Conservation (phyloP, 2,797 vertebrate genomes). For the Erethizon dorsatum region DNA sequence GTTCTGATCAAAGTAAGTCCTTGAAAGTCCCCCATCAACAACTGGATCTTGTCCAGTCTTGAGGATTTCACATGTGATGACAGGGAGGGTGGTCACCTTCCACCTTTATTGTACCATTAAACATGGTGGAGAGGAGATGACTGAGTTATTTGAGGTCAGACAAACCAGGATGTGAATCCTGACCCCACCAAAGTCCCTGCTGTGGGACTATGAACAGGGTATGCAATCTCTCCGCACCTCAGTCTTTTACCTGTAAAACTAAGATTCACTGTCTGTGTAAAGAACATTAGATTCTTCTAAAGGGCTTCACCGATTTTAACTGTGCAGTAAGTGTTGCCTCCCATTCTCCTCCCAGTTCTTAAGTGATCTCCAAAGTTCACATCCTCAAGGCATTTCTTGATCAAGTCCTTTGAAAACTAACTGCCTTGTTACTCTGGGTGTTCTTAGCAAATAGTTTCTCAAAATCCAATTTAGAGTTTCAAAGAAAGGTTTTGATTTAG, state of each 20-base stretch:
- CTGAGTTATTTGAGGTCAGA: fast-evolving
- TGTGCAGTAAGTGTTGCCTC: neutral
- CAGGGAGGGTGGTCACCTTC: neutral
- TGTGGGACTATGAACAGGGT: neutral
- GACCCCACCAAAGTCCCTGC: neutral
- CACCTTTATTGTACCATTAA: neutral
- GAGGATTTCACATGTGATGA: neutral
- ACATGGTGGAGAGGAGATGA: neutral
- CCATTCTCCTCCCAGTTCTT: neutral
- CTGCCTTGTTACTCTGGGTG: neutral
- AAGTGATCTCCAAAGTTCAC: neutral
- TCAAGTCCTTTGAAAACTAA: neutral
- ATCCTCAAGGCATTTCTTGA: neutral
- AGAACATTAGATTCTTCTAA: neutral
- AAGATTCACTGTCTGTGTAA: fast-evolving
- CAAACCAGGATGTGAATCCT: neutral
- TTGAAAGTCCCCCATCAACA: neutral
- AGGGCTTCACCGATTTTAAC: neutral
- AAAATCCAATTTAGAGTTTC: neutral
- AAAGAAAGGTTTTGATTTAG: conserved; percentile 3
- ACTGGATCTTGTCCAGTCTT: neutral
- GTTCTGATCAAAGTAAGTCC: neutral
- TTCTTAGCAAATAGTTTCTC: neutral
- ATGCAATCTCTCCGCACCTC: neutral
- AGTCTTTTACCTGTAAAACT: neutral